phyloP scores from a whole-genome alignment of 2,113 vertebrate genomes.

The Zosterops pallidus region DNA sequence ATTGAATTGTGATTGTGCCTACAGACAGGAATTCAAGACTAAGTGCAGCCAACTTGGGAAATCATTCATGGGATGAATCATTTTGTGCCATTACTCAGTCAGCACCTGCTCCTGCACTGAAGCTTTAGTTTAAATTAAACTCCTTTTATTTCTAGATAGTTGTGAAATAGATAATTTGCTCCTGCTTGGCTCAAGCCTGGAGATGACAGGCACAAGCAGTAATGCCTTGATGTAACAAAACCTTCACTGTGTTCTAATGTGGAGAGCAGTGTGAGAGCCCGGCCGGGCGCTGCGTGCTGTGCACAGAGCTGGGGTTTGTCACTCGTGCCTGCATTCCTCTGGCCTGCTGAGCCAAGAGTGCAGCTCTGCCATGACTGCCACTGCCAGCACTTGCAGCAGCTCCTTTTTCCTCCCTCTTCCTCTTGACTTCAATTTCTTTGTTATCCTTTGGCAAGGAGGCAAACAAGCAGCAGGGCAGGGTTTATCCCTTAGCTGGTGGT shows the following conservation, averaged over 20 bases:
- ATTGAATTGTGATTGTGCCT: background rate
- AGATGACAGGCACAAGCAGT: background rate
- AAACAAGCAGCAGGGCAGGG: background rate
- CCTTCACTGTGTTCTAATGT: background rate
- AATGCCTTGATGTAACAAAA: background rate
- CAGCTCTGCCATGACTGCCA: background rate
- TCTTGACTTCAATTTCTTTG: background rate
- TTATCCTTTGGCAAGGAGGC: background rate
- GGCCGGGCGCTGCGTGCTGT: background rate
- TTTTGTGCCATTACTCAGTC: background rate
- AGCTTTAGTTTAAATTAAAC: background rate
- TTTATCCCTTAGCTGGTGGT: background rate
- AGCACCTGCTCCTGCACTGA: conserved; percentile 13
- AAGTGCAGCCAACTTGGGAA: background rate
- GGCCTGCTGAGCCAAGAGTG: background rate
- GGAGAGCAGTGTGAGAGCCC: background rate
- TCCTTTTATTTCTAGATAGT: background rate
- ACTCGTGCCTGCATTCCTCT: background rate
- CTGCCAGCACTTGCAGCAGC: background rate
- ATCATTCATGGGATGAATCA: background rate
- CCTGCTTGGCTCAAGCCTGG: background rate
- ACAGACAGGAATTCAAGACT: conserved; percentile 1
- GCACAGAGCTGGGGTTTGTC: background rate
- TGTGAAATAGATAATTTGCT: conserved; percentile 7
- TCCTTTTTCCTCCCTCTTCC: background rate